A percentile compares a stretch with the other conserved stretches of the same genome.
Evolutionary conservation across 2,888 invertebrate species (phyloP).

Genomic region (Lepidocyrtoides sp.): DNA sequence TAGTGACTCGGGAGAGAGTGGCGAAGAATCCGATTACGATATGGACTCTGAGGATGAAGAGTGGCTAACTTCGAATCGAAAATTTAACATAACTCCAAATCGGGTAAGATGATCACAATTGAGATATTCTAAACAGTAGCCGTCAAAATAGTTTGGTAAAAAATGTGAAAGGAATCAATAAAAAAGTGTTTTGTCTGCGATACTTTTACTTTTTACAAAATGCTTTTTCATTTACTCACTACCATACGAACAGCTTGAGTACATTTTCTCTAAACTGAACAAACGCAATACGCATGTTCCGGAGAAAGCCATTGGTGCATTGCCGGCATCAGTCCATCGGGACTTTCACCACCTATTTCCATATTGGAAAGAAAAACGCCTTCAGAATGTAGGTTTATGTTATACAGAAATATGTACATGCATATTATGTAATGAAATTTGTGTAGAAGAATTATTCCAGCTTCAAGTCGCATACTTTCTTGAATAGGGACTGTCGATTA

Average conservation of each 20-base stretch:
- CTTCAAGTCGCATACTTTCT: too few relatives aligned
- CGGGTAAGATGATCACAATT: conserved; percentile 58
- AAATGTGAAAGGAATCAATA: too few relatives aligned
- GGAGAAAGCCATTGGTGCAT: conserved; percentile 49
- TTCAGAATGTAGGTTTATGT: conserved; percentile 55
- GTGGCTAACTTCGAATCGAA: conserved; percentile 18
- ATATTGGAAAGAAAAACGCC: conserved; percentile 68
- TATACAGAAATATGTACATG: background rate
- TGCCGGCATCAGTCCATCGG: background rate
- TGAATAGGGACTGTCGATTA: background rate
- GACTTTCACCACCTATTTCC: conserved; percentile 64
- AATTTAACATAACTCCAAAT: conserved; percentile 28
- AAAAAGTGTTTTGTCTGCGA: too few relatives aligned
- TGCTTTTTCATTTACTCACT: too few relatives aligned
- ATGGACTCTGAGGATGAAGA: conserved; percentile 71
- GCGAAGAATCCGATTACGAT: conserved; percentile 55
- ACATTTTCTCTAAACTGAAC: conserved; percentile 59
- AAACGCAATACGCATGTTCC: conserved; percentile 55
- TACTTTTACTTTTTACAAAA: background rate
- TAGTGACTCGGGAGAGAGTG: background rate
- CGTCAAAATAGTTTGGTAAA: too few relatives aligned
- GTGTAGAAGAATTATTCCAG: conserved; percentile 36
- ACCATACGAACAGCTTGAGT: conserved; percentile 67
- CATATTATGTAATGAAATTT: too few relatives aligned
- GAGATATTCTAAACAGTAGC: too few relatives aligned